phyloP scores from a whole-genome alignment of 1,140 invertebrate species.

The Papilio dardanus region DNA sequence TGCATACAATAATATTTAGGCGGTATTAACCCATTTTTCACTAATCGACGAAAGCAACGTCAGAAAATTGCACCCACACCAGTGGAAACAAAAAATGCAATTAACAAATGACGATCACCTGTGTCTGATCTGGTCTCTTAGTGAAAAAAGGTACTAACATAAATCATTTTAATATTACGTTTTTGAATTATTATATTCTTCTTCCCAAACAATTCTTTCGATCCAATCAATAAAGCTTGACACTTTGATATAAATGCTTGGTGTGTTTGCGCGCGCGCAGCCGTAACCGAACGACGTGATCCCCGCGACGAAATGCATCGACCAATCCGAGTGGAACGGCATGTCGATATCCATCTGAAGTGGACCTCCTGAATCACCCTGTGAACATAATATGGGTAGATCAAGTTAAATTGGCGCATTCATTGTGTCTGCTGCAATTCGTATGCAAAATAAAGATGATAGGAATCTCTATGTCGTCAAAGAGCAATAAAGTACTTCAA shows the following conservation, averaged over 20 bases:
- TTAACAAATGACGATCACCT: too few relatives aligned
- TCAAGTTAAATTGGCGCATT: neutral
- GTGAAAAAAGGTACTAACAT: neutral
- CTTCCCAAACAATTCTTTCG: slow-evolving; percentile 54
- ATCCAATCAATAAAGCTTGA: slow-evolving; percentile 86
- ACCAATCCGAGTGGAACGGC: slow-evolving; percentile 5
- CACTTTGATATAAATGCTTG: slow-evolving; percentile 91
- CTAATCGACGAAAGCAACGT: too few relatives aligned
- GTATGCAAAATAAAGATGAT: too few relatives aligned
- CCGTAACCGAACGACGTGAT: slow-evolving; percentile 88
- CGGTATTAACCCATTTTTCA: too few relatives aligned
- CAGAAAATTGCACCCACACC: too few relatives aligned
- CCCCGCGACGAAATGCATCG: slow-evolving; percentile 69
- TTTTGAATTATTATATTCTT: neutral
- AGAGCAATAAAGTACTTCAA: too few relatives aligned
- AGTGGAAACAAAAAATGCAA: too few relatives aligned
- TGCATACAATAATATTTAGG: too few relatives aligned
- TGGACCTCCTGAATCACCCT: slow-evolving; percentile 90
- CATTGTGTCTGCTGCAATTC: too few relatives aligned
- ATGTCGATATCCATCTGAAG: slow-evolving; percentile 63
- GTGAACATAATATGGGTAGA: slow-evolving; percentile 50
- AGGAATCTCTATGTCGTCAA: too few relatives aligned
- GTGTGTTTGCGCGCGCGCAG: slow-evolving; percentile 87
- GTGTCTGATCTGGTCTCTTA: too few relatives aligned
- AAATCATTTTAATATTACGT: neutral